These are phyloP conservation scores for Micrastur ruficollis DNA, from an alignment of 2,797 vertebrate genomes.

Conservation along the genomic window DNA sequence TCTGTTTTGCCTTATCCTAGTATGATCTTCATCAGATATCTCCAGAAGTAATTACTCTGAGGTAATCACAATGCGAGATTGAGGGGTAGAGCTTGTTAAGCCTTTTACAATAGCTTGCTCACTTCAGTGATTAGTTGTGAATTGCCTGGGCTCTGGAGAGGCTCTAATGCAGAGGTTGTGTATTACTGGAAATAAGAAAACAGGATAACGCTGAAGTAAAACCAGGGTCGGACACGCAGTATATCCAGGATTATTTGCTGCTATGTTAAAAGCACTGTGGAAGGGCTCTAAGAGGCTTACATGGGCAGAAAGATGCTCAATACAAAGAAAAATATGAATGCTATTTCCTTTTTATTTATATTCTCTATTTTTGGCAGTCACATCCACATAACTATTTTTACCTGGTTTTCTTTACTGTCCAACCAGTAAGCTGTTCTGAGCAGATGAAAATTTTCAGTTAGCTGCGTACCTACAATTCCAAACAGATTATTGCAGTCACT, in stretches of 20 bases:
- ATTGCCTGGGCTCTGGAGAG: neutral
- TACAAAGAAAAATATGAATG: neutral
- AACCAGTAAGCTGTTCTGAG: neutral
- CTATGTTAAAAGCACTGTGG: neutral
- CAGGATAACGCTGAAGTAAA: neutral
- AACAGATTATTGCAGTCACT: neutral
- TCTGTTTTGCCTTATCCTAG: neutral
- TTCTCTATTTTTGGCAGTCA: neutral
- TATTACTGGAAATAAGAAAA: neutral
- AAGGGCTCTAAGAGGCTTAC: neutral
- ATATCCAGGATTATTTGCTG: neutral
- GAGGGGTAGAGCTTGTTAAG: neutral
- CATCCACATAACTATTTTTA: neutral
- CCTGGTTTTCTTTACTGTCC: neutral
- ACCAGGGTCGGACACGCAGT: neutral
- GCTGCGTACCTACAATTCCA: neutral
- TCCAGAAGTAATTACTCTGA: constrained; percentile 41
- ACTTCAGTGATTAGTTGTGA: constrained; percentile 1
- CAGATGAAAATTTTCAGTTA: neutral
- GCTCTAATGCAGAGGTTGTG: neutral
- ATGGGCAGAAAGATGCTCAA: neutral
- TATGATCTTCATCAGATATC: constrained; percentile 9
- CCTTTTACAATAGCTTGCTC: neutral
- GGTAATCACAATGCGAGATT: neutral
- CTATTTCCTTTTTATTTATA: neutral